Conservation (phyloP, 2,888 invertebrate genomes). For the Heliothis peltigera region DNA sequence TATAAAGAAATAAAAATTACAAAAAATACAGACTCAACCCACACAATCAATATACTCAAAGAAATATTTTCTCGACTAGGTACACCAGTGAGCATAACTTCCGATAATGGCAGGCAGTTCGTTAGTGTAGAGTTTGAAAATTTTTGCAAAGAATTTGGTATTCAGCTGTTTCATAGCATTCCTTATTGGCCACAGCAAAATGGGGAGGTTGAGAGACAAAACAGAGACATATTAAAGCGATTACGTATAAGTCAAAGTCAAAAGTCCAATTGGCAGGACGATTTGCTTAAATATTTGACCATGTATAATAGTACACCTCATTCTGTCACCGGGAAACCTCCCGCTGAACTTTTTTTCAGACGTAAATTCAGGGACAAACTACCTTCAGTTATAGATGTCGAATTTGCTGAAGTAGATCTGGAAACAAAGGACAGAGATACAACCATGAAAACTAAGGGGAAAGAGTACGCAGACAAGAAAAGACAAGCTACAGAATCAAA, state of each 20-base stretch:
- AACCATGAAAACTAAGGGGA: constrained; percentile 50
- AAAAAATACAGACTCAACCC: constrained; percentile 27
- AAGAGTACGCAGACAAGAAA: constrained; percentile 37
- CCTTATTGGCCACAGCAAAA: constrained; percentile 63
- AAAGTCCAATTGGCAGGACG: constrained; percentile 37
- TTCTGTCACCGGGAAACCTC: constrained; percentile 60
- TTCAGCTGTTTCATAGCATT: constrained; percentile 44
- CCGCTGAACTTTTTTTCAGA: constrained; percentile 57
- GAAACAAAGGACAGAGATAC: constrained; percentile 53
- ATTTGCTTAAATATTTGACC: constrained; percentile 48
- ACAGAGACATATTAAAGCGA: constrained; percentile 54
- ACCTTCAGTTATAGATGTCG: constrained; percentile 27
- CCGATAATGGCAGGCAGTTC: constrained; percentile 37
- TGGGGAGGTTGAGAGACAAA: constrained; percentile 59
- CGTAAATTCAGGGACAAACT: constrained; percentile 58
- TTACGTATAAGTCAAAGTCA: constrained; percentile 41
- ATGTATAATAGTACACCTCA: constrained; percentile 64
- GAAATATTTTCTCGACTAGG: constrained; percentile 60
- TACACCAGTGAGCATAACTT: constrained; percentile 47
- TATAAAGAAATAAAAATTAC: constrained; percentile 56
- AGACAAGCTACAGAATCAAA: constrained; percentile 26
- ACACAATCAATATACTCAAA: constrained; percentile 53
- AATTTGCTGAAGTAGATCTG: constrained; percentile 20
- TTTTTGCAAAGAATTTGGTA: constrained; percentile 43
- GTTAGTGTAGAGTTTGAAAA: constrained; percentile 50